Base-by-base conservation (phyloP, 2,113 vertebrate genomes). In the Trogon melanurus region DNA sequence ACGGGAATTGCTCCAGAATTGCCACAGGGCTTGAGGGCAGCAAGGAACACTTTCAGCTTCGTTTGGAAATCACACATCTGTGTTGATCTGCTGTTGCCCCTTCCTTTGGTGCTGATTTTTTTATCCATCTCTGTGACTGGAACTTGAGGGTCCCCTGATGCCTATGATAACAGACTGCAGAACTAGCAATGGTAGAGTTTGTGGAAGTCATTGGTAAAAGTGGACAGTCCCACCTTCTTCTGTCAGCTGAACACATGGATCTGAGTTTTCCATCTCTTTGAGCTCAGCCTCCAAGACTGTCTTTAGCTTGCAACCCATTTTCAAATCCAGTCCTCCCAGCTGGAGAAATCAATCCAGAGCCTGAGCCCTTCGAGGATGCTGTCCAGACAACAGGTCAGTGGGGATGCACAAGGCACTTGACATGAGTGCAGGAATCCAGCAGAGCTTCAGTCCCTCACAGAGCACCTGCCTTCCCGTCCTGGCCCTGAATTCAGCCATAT, bases 191-290 rank as follows among this genome's bases (percentile, higher is more conserved):
- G 21, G 18, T 12, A 79, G 14, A 74, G 13, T 53, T 54, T 71
- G 57, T 85, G 15, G 15, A 30, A 78, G 22, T 53, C 36, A 10
- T 13, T 26, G 66, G 23, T 53, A 71, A 48, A 72, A 47, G 22
- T 22, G 22, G 11, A 50, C 1, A 0, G 44, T 86, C 25, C 14
- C 16, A 54, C 27, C 14, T 67, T 51, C 45, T 69, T 75, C 62
- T 54, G 10, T 16, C 41, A 50, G 32, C 18, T 69, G 57, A 72
- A 13, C 19, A 25, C 0, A 0, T 14, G 60, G 53, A 58, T 57
- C 51, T 62, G 60, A 10, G 23, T 29, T 69, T 91, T 76, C 38
- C 26, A n/a, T 1, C 26, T 66, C 71, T 13, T 64, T 53, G 5
- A 79, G 3, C 15, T 13, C 44, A 80, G 32, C 4, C 26, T 75